Conservation (phyloP, 2,888 invertebrate genomes). For the Empis stercorea region DNA sequence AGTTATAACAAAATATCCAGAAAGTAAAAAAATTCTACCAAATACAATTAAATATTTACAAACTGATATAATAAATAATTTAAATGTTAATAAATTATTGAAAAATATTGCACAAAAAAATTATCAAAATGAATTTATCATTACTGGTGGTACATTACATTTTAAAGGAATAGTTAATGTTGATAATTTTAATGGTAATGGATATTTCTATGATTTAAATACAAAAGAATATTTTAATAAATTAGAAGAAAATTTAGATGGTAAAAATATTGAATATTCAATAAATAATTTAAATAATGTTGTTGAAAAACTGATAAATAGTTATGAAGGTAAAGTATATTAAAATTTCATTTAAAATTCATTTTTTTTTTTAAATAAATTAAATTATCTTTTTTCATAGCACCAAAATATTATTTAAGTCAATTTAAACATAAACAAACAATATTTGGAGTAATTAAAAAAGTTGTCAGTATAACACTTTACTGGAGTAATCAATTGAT, state of each 20-base stretch:
- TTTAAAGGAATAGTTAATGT: constrained; percentile 22
- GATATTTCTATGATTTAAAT: constrained; percentile 2
- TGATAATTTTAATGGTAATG: constrained; percentile 18
- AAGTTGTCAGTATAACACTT: constrained; percentile 15
- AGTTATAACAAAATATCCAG: constrained; percentile 19
- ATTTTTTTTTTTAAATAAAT: background rate
- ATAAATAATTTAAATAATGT: constrained; percentile 10
- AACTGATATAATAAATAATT: constrained; percentile 25
- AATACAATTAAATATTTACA: constrained; percentile 24
- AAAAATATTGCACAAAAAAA: constrained; percentile 18
- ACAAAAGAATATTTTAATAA: constrained; percentile 5
- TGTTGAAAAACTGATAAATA: constrained; percentile 16
- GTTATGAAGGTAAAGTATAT: constrained; percentile 15
- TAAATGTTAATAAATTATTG: constrained; percentile 28
- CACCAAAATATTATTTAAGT: constrained; percentile 17
- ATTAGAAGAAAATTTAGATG: constrained; percentile 7
- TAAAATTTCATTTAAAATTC: constrained; percentile 1
- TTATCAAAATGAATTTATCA: background rate
- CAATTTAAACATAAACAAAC: constrained; percentile 24
- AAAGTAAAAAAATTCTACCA: constrained; percentile 20
- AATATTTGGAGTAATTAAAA: constrained; percentile 15
- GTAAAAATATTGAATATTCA: background rate
- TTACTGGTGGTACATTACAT: constrained; percentile 19
- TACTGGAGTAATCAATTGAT: constrained; percentile 6
- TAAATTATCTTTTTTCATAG: too few species aligned